Evolutionary conservation across 2,888 invertebrate genomes (phyloP), one percentile per base, ranked within the genome.

Genomic region (Lingula anatina): DNA sequence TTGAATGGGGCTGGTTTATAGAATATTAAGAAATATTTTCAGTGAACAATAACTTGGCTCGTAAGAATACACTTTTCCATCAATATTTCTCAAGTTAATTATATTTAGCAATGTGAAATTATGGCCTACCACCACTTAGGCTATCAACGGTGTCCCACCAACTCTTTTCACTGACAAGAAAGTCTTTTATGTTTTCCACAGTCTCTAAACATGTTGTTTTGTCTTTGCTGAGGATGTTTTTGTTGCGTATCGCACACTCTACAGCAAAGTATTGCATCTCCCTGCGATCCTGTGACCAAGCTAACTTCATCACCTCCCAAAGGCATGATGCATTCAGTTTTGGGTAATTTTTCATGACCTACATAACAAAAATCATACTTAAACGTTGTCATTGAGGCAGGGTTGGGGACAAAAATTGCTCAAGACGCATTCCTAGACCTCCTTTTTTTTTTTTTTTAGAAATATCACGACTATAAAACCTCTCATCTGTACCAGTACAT

Each of bases 71-170:
- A 2, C 36, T 36, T 2, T 5, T 36, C 2, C 3, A n/a, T n/a
- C n/a, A n/a, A n/a, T n/a, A n/a, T n/a, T n/a, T n/a, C n/a, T n/a
- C n/a, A n/a, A n/a, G n/a, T n/a, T n/a, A n/a, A n/a, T n/a, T n/a
- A n/a, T n/a, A n/a, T n/a, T n/a, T n/a, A n/a, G n/a, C n/a, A n/a
- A n/a, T n/a, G n/a, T n/a, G n/a, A n/a, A n/a, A n/a, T n/a, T n/a
- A n/a, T n/a, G n/a, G n/a, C n/a, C n/a, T n/a, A n/a, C n/a, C n/a
- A n/a, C n/a, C n/a, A n/a, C n/a, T n/a, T n/a, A n/a, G n/a, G n/a
- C 41, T 20, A 46, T 61, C 62, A 5, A 62, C 60, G 9, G 62
- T 60, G 36, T 62, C 62, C 57, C 59, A 57, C 57, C 60, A 59
- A 45, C 60, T 60, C 41, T 59, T 56, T n/a, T n/a, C n/a, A 9